Conservation (phyloP, 2,113 vertebrate species). For the Tyto alba region DNA sequence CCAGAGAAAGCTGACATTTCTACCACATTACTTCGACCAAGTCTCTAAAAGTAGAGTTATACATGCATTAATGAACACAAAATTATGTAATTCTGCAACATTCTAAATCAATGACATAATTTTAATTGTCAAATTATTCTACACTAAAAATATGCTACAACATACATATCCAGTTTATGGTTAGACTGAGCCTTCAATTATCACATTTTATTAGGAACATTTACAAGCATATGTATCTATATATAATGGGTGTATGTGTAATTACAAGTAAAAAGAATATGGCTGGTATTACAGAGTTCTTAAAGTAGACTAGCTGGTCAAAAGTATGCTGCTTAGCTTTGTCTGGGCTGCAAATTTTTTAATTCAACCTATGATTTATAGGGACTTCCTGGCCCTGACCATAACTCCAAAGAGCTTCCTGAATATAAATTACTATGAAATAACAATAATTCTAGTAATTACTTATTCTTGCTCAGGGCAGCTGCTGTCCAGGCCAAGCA, state of each 20-base stretch:
- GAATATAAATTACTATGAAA: background rate
- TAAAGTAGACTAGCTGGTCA: background rate
- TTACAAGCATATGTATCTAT: background rate
- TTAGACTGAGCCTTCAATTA: background rate
- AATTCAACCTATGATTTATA: background rate
- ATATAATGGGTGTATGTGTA: background rate
- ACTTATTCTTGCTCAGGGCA: background rate
- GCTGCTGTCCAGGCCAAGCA: background rate
- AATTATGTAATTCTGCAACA: background rate
- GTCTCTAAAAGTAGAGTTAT: background rate
- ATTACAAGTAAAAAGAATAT: background rate
- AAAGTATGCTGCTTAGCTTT: background rate
- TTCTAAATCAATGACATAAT: background rate
- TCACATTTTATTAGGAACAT: background rate
- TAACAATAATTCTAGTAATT: background rate
- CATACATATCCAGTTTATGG: background rate
- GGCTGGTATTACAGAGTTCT: background rate
- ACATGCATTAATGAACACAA: background rate
- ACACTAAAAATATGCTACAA: background rate
- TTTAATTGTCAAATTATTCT: constrained; percentile 7
- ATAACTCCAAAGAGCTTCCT: background rate
- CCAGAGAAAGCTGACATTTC: background rate
- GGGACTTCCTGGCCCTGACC: background rate
- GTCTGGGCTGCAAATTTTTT: background rate
- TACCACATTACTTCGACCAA: background rate